Percentiles rank a stretch among this genome's conserved stretches.
Conservation (phyloP, 1,140 invertebrate genomes). For the Laodelphax striatellus region DNA sequence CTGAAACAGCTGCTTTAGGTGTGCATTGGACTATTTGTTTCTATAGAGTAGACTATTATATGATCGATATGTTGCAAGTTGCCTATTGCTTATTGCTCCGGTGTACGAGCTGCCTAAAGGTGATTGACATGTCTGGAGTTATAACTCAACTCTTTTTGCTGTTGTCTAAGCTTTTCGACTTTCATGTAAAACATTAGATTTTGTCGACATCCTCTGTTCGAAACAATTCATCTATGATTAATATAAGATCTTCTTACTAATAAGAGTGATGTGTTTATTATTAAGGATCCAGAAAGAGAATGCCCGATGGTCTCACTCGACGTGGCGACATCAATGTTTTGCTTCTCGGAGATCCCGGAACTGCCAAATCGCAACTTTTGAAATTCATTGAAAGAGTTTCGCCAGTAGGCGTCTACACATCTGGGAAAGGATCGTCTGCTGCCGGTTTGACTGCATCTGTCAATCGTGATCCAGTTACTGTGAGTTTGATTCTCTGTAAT, state of each 20-base stretch:
- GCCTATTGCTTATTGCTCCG: too few relatives aligned
- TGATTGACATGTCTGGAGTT: too few relatives aligned
- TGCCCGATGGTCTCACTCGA: conserved; percentile 90
- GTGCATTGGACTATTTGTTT: too few relatives aligned
- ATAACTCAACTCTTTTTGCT: too few relatives aligned
- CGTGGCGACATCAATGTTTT: conserved; percentile 96
- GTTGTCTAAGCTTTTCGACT: too few relatives aligned
- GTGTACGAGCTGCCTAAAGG: too few relatives aligned
- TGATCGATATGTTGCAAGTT: too few relatives aligned
- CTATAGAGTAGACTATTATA: too few relatives aligned
- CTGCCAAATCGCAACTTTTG: conserved; percentile 94
- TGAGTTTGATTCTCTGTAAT: conserved; percentile 35
- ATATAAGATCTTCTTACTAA: too few relatives aligned
- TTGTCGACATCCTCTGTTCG: neutral
- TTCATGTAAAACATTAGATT: neutral
- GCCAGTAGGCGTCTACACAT: conserved; percentile 95
- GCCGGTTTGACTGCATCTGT: conserved; percentile 98
- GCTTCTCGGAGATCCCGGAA: conserved; percentile 95
- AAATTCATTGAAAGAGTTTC: conserved; percentile 96
- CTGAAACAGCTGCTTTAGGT: too few relatives aligned
- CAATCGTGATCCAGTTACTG: conserved; percentile 80
- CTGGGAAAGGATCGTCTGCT: conserved; percentile 97
- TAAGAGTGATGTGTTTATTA: too few relatives aligned
- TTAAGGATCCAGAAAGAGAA: conserved; percentile 61
- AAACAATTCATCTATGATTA: neutral